Base-by-base conservation (phyloP, 2,888 invertebrate genomes). In the Lepetodrilus schrolli region DNA sequence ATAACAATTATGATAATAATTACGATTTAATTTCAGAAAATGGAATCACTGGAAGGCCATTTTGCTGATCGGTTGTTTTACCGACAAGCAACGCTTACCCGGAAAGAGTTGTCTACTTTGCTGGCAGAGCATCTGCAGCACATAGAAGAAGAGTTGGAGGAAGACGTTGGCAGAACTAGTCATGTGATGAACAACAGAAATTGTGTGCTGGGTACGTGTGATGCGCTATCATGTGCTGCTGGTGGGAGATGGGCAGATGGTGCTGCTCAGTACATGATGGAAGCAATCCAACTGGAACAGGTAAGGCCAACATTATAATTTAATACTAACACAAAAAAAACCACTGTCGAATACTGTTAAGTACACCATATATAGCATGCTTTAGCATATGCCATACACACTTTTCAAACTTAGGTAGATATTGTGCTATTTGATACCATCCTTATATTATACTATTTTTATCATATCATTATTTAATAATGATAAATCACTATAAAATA, bases 121-220 rank as follows among this genome's bases (percentile, higher is more conserved):
- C 58, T 58, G 5, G 58, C 58, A 34, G 58, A 58, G 5, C 58
- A 58, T 34, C 58, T 58, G 34, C 58, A 58, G 58, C 30, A 34
- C 13, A 58, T 58, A 8, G 58, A 58, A 17, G 58, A 30, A 7
- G 30, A 30, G 13, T 30, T 58, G n/a, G 58, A 58, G 30, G 58
- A 23, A 34, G 58, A 58, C 26, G 58, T 58, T 17, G 23, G 26
- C n/a, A n/a, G 58, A 10, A 34, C 58, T 58, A 10, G 58, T 34
- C 34, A 13, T 58, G 30, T 58, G 3, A 13, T 26, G 5, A 17
- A 58, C 1, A 13, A 17, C 58, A 34, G 58, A 58, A 58, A 34
- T 58, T 26, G 34, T 17, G 58, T 58, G 7, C 8, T 58, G 26
- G 58, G 58, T n/a, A 34, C 58, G 26, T 13, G 17, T 30, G 58